Evolutionary conservation across 2,113 vertebrate genomes (phyloP).

Genomic region (Odobenus rosmarus): DNA sequence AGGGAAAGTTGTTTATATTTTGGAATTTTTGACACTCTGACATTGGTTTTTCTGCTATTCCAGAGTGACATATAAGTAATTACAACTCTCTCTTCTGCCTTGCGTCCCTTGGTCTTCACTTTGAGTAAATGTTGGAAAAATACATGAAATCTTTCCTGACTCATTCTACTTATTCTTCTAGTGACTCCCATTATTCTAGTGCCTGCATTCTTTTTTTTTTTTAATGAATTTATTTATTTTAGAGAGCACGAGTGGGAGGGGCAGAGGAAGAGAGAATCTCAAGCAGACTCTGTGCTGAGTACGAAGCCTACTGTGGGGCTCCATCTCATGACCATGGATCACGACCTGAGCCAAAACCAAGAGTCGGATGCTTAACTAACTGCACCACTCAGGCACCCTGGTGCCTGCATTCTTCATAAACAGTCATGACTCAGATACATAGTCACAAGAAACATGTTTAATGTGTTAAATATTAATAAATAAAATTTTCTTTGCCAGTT

Average conservation of each 20-base stretch:
- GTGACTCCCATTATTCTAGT: not conserved
- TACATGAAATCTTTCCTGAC: not conserved
- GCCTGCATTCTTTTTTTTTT: not conserved
- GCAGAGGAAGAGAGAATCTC: too few species aligned
- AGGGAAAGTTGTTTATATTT: not conserved
- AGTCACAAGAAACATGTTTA: not conserved
- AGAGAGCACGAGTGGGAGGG: too few species aligned
- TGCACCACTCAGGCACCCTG: too few species aligned
- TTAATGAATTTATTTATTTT: too few species aligned
- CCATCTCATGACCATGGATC: too few species aligned
- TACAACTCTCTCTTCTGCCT: not conserved
- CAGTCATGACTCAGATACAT: not conserved
- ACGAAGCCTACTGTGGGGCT: too few species aligned
- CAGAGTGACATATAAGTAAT: not conserved
- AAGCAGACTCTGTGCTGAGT: too few species aligned
- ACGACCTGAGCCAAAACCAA: too few species aligned
- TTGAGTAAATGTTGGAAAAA: not conserved
- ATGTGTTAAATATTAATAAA: not conserved
- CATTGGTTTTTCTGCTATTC: not conserved
- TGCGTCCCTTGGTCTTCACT: not conserved
- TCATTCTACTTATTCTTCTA: not conserved
- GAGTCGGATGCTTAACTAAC: too few species aligned
- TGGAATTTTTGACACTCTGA: not conserved
- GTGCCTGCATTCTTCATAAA: not conserved
- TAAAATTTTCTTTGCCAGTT: not conserved